These are phyloP conservation scores for Diadumene lineata DNA, from an alignment of 92 coral and sea anemone genomes.

Conservation along the genomic window DNA sequence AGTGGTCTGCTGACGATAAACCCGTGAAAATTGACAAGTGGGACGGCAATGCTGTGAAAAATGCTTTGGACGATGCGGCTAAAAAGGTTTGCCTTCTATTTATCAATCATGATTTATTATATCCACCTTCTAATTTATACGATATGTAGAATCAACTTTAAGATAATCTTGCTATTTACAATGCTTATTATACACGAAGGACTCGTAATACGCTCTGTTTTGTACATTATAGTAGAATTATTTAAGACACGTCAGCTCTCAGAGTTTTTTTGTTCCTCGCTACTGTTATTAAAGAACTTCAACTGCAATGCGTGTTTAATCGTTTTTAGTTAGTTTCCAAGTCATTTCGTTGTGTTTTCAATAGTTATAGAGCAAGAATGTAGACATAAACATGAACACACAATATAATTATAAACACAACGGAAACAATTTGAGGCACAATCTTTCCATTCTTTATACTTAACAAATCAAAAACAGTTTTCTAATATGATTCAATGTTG, in stretches of 20 bases:
- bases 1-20: conserved; percentile 82
- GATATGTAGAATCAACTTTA: neutral
- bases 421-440: no score
- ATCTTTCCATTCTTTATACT: no score
- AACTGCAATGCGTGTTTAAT: neutral
- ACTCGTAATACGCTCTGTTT: neutral
- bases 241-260: conserved; percentile 21
- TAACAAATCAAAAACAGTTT: no score
- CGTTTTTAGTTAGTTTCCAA: neutral
- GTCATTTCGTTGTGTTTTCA: no score
- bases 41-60: conserved; percentile 98
- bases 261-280: neutral
- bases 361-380: no score
- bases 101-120: neutral
- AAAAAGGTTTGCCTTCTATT: conserved; percentile 63
- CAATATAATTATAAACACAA: no score
- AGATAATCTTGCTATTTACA: neutral
- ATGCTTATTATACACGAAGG: neutral
- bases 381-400: no score
- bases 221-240: neutral
- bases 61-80: conserved; percentile 91
- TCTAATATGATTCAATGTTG: no score
- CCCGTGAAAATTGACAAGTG: conserved; percentile 96
- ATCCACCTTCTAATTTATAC: neutral
- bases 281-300: no score